phyloP scores from a whole-genome alignment of 2,797 vertebrate species.

The Oceanodroma leucorhoa region DNA sequence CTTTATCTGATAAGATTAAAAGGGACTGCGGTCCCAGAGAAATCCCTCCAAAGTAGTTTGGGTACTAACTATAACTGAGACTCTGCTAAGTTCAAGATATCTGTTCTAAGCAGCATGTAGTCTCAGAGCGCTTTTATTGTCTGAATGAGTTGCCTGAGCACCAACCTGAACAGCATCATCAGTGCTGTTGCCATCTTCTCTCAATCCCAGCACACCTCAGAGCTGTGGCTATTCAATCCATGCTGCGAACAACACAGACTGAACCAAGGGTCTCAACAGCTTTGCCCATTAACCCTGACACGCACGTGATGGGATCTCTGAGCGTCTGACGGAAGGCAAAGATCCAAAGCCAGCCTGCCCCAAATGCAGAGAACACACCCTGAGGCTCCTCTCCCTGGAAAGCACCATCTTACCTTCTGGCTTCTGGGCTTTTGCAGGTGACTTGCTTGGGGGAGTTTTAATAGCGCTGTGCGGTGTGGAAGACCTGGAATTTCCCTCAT shows the following conservation, averaged over 20 bases:
- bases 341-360: background rate
- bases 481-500: constrained; percentile 79
- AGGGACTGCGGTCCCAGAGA: background rate
- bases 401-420: constrained; percentile 42
- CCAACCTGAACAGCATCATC: background rate
- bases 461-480: constrained; percentile 60
- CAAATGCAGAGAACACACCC: background rate
- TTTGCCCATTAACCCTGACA: background rate
- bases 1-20: background rate
- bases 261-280: background rate
- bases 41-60: background rate
- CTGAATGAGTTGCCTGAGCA: background rate
- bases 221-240: background rate
- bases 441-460: constrained; percentile 55
- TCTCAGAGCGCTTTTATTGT: background rate
- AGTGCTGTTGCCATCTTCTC: background rate
- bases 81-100: background rate
- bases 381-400: background rate
- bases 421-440: constrained; percentile 61
- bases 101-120: background rate
- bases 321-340: background rate
- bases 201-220: background rate
- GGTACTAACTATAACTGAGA: background rate
- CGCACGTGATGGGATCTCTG: accelerated
- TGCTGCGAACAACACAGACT: background rate